phyloP scores from a whole-genome alignment of 2,888 invertebrate genomes.

The Dicranocentrus wangi region DNA sequence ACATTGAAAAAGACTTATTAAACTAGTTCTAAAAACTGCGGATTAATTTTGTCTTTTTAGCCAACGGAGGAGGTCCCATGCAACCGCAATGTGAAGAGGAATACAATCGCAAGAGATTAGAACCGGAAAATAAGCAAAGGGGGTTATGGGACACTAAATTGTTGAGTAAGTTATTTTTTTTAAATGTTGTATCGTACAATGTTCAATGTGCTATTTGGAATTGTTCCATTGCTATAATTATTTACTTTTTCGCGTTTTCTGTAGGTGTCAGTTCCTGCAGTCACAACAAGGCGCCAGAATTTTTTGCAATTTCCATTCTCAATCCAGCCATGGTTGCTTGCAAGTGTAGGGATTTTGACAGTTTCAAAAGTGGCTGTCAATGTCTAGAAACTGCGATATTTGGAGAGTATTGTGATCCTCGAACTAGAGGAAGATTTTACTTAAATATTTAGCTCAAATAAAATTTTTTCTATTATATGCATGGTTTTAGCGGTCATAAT shows the following conservation, averaged over 20 bases:
- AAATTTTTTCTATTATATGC: too few relatives aligned
- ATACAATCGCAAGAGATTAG: too few relatives aligned
- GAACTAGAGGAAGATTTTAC: constrained; percentile 33
- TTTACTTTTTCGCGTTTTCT: too few relatives aligned
- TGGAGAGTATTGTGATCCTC: constrained; percentile 43
- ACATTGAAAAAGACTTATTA: background rate
- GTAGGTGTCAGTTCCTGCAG: constrained; percentile 35
- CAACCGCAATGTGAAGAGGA: constrained; percentile 28
- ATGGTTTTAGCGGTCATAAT: too few relatives aligned
- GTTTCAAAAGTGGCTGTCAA: constrained; percentile 17
- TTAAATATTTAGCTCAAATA: constrained; percentile 36
- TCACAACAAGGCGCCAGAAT: constrained; percentile 45
- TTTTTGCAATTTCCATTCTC: constrained; percentile 48
- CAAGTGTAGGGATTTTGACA: constrained; percentile 16
- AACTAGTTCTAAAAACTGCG: background rate
- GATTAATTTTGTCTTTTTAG: background rate
- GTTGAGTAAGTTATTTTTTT: constrained; percentile 5
- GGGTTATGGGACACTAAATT: constrained; percentile 31
- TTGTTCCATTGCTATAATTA: too few relatives aligned
- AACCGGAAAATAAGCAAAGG: background rate
- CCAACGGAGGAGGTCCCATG: constrained; percentile 41
- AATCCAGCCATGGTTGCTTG: constrained; percentile 33
- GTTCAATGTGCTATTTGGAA: too few relatives aligned
- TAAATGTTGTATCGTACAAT: background rate
- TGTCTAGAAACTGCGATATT: constrained; percentile 18